Conservation (phyloP, 2,888 invertebrate genomes). For the Nemapogon koenigi region DNA sequence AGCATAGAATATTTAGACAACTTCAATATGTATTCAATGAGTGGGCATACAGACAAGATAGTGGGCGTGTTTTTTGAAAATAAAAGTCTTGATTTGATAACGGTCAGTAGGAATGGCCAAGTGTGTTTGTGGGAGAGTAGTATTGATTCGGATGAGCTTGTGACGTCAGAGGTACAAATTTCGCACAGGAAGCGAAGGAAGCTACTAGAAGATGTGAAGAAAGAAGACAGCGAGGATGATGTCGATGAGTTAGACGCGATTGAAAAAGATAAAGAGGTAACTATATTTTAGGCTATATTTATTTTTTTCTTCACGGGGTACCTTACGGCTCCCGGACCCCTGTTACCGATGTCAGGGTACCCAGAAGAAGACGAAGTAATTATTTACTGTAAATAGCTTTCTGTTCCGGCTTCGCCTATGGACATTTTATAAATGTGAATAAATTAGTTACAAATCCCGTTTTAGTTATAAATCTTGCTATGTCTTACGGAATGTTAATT, state of each 20-base stretch:
- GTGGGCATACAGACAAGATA: slow-evolving; percentile 85
- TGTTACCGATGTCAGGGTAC: no score
- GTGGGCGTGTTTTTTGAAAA: slow-evolving; percentile 89
- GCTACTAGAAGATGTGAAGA: slow-evolving; percentile 28
- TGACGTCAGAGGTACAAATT: slow-evolving; percentile 55
- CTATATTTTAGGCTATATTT: slow-evolving; percentile 22
- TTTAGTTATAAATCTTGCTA: no score
- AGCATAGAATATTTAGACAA: slow-evolving; percentile 77
- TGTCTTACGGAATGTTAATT: no score
- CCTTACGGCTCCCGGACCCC: no score
- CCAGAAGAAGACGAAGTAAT: no score
- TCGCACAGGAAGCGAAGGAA: slow-evolving; percentile 54
- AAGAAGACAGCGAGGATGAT: slow-evolving; percentile 70
- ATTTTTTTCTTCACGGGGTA: no score
- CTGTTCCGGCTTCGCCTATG: no score
- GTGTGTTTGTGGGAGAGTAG: slow-evolving; percentile 87
- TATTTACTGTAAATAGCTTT: no score
- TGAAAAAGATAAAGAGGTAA: slow-evolving; percentile 61
- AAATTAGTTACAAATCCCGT: no score
- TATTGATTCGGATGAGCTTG: slow-evolving; percentile 73
- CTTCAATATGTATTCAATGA: slow-evolving; percentile 77
- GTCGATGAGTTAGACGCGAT: slow-evolving; percentile 63
- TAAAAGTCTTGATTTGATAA: slow-evolving; percentile 83
- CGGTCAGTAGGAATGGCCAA: slow-evolving; percentile 84
- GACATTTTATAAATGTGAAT: no score